phyloP scores from a whole-genome alignment of 1,140 invertebrate species.

The Papilio xuthus region DNA sequence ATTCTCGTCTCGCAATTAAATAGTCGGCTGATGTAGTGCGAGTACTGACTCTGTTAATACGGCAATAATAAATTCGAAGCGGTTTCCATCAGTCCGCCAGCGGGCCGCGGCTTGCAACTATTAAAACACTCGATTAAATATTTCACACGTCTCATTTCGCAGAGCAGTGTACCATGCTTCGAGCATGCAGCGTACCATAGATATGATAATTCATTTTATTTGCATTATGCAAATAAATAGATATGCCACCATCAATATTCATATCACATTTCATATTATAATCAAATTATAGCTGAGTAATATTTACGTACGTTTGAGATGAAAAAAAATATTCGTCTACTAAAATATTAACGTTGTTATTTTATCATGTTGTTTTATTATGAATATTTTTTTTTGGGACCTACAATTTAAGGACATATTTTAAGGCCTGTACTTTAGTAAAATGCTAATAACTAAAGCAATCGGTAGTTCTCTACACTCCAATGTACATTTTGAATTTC shows the following conservation, averaged over 20 bases:
- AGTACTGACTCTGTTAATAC: slow-evolving; percentile 65
- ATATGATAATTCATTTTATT: slow-evolving; percentile 25
- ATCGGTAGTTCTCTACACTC: too few species aligned
- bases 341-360: too few species aligned
- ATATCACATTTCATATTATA: slow-evolving; percentile 5
- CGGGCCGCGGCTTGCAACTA: slow-evolving; percentile 50
- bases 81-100: slow-evolving; percentile 58
- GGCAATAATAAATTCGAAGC: slow-evolving; percentile 74
- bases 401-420: too few species aligned
- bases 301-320: not conserved
- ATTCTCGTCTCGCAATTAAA: slow-evolving; percentile 73
- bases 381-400: too few species aligned
- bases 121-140: slow-evolving; percentile 67
- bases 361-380: too few species aligned
- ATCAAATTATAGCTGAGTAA: not conserved
- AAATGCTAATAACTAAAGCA: too few species aligned
- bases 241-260: not conserved
- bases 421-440: too few species aligned
- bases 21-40: slow-evolving; percentile 69
- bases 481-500: too few species aligned
- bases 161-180: slow-evolving; percentile 35
- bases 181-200: not conserved
- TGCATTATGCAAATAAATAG: slow-evolving; percentile 14
- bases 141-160: slow-evolving; percentile 58
- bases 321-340: too few species aligned